A percentile compares a stretch with the other conserved stretches of the same genome.
These are phyloP conservation scores for Botia almorhae DNA, from an alignment of 2,797 vertebrate species.

Conservation along the genomic window DNA sequence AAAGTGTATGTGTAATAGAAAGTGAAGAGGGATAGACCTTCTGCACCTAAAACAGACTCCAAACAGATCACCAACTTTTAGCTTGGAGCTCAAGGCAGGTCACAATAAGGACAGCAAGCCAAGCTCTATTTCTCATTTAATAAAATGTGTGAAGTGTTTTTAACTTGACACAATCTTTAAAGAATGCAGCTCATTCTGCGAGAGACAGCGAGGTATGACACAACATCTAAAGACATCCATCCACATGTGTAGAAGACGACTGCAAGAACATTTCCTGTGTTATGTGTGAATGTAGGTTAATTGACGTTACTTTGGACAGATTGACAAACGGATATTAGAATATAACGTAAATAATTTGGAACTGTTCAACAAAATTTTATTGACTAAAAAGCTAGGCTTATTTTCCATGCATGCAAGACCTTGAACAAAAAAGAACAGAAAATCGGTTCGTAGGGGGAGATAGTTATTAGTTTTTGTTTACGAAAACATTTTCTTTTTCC, in stretches of 20 bases:
- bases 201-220: no score
- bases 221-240: neutral
- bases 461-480: neutral
- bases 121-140: no score
- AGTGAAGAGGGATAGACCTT: no score
- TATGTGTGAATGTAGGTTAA: neutral
- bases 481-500: slow-evolving; percentile 3
- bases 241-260: neutral
- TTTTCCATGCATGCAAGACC: neutral
- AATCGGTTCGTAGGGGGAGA: neutral
- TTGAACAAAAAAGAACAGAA: slow-evolving; percentile 9
- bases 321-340: neutral
- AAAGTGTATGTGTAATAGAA: no score
- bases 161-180: no score
- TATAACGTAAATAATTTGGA: neutral
- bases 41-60: no score
- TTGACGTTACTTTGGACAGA: neutral
- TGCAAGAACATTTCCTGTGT: neutral
- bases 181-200: no score
- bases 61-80: no score
- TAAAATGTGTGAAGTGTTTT: no score
- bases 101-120: no score
- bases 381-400: neutral
- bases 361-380: neutral
- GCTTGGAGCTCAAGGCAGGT: no score